These are phyloP conservation scores for Belgica antarctica DNA, from an alignment of 2,888 invertebrate species.

Conservation along the genomic window DNA sequence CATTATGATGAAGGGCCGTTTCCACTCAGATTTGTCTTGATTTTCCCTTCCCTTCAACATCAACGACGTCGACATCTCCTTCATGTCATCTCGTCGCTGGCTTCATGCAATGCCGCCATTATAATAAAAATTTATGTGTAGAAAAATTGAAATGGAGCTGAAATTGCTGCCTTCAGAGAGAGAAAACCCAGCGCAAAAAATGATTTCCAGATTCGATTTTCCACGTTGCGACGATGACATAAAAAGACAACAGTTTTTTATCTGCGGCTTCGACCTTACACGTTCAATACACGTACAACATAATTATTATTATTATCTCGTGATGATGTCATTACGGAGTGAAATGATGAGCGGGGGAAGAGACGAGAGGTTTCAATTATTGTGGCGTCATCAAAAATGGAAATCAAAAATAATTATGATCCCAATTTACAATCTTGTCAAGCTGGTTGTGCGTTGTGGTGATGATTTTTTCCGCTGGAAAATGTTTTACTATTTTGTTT, in stretches of 20 bases:
- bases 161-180: not conserved
- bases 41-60: constrained; percentile 10
- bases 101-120: constrained; percentile 35
- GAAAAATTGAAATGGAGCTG: constrained; percentile 24
- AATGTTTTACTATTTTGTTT: too few relatives aligned
- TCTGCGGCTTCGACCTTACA: not conserved
- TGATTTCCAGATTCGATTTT: constrained; percentile 1
- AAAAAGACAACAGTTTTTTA: not conserved
- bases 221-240: not conserved
- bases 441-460: too few relatives aligned
- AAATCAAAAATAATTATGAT: constrained; percentile 19
- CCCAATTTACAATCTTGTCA: constrained; percentile 6
- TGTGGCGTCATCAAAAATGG: not conserved
- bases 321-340: not conserved
- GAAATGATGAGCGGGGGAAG: not conserved
- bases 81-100: not conserved
- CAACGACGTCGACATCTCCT: not conserved
- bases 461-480: too few relatives aligned
- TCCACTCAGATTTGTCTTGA: constrained; percentile 31
- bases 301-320: constrained; percentile 25
- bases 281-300: constrained; percentile 18
- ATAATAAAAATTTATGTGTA: constrained; percentile 42
- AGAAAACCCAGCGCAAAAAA: not conserved
- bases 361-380: constrained; percentile 5
- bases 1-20: not conserved